Conservation (phyloP, 1,140 invertebrate genomes). For the Brachionus koreanus region DNA sequence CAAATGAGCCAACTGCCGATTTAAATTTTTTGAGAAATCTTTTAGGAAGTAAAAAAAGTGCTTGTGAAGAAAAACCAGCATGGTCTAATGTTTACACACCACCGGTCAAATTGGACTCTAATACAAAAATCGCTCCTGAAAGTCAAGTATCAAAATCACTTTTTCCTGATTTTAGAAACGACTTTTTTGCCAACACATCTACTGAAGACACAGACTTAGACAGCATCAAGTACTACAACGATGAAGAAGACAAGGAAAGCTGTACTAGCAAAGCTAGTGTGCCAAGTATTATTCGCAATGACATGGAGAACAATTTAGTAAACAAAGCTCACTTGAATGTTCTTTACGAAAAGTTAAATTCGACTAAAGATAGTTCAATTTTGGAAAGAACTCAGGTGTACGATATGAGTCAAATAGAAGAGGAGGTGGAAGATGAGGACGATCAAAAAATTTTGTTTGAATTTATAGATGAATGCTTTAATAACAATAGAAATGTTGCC, state of each 20-base stretch:
- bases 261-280: slow-evolving; percentile 14
- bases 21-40: slow-evolving; percentile 17
- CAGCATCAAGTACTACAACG: slow-evolving; percentile 10
- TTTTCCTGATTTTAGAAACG: not conserved
- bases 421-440: slow-evolving; percentile 33
- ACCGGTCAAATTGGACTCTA: not conserved
- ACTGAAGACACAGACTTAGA: not conserved
- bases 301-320: not conserved
- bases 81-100: slow-evolving; percentile 8
- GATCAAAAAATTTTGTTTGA: slow-evolving; percentile 36
- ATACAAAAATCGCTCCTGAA: not conserved
- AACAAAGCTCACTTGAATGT: not conserved
- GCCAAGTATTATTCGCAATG: not conserved
- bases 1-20: not conserved
- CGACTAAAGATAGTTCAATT: not conserved
- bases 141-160: not conserved
- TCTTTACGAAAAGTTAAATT: not conserved
- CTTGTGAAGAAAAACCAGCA: not conserved
- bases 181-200: not conserved
- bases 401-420: not conserved
- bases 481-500: not conserved
- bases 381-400: not conserved
- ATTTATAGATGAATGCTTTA: slow-evolving; percentile 5
- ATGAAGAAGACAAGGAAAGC: not conserved
- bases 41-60: not conserved